Base-by-base conservation (phyloP, 2,888 invertebrate species). In the Caenorhabditis doughertyi region DNA sequence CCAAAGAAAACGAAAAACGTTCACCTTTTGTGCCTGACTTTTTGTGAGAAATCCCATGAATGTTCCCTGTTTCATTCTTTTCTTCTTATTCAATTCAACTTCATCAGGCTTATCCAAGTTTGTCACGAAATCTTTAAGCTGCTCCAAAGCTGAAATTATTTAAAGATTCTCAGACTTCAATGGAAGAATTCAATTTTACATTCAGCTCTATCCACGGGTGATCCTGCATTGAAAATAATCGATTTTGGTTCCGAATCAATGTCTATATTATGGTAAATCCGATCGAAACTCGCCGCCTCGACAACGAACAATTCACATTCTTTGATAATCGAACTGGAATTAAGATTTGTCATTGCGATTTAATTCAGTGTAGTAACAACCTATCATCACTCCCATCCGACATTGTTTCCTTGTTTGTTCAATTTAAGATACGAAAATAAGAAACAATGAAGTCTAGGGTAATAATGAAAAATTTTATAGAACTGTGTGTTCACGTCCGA, bases 11-110 rank as follows among this genome's bases (percentile, higher is more conserved):
- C 1, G 13, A 44, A 44, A 44, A 62, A 42, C 9, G 42, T 42
- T n/a, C 8, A 72, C 71, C 51, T 72, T 62, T n/a, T 72, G 60
- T 2, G 29, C 60, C 42, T 51, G 60, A 5, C 7, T 21, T 25
- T 35, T 44, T 1, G 73, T 73, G 55, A 55, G 23, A n/a, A 73
- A 73, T 47, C 73, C 73, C 27, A 73, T n/a, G 9, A 64, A 73
- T 2, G 23, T 32, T 25, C 73, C 73, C 25, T 73, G 64, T 11
- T 44, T 65, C 39, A n/a, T 60, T 60, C 27, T 60, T 2, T 18
- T 42, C 27, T 53, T 53, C 42, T 27, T 39, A 21, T 11, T 47
- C n/a, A 18, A 47, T n/a, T 32, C 11, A 21, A 42, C 23, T 25
- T 72, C 39, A 13, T 35, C 35, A 1, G 44, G 13, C 5, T 60